These are phyloP conservation scores for Brotula barbata DNA, from an alignment of 2,797 vertebrate genomes.

Conservation along the genomic window DNA sequence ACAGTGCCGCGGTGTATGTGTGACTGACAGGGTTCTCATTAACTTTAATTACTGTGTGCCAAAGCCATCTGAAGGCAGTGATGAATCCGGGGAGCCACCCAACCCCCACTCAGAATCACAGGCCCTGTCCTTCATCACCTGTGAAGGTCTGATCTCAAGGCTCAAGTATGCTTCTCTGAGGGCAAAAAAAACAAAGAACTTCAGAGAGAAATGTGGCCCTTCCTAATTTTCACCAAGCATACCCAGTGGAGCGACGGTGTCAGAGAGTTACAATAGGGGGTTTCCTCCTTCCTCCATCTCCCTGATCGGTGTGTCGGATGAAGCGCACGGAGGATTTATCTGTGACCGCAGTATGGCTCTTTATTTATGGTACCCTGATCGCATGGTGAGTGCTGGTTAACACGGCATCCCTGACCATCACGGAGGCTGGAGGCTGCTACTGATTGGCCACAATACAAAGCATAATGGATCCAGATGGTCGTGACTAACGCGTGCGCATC, in stretches of 20 bases:
- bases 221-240: no score
- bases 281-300: no score
- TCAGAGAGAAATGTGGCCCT: no score
- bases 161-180: no score
- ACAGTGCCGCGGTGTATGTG: slow-evolving; percentile 35
- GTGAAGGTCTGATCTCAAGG: slow-evolving; percentile 77
- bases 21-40: slow-evolving; percentile 62
- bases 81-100: slow-evolving; percentile 50
- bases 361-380: slow-evolving; percentile 79
- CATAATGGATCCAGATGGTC: slow-evolving; percentile 33
- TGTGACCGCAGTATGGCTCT: slow-evolving; percentile 64
- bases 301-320: no score
- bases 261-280: no score
- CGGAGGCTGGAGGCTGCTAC: slow-evolving; percentile 38
- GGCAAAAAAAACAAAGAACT: no score
- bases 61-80: slow-evolving; percentile 54
- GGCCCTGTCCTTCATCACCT: slow-evolving; percentile 72
- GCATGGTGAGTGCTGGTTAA: slow-evolving; percentile 70
- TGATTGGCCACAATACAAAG: slow-evolving; percentile 16
- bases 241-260: no score
- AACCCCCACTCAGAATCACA: slow-evolving; percentile 21
- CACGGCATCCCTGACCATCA: slow-evolving; percentile 63
- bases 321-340: no score
- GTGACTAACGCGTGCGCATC: slow-evolving; percentile 19
- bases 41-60: slow-evolving; percentile 64